phyloP scores from a whole-genome alignment of 1,140 invertebrate genomes.

The Colletes gigas region DNA sequence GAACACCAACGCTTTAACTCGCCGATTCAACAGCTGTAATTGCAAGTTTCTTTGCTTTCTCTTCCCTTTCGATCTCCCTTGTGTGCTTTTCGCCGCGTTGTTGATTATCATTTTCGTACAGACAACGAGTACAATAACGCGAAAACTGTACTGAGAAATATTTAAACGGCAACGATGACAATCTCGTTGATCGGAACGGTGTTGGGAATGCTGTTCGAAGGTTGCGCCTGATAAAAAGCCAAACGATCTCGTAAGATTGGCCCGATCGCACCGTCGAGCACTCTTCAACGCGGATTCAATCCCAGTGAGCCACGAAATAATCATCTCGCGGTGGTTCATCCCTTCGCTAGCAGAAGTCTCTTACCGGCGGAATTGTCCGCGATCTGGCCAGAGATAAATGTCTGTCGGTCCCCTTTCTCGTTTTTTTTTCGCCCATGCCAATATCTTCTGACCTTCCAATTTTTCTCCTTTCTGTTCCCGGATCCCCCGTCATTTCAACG shows the following conservation, averaged over 20 bases:
- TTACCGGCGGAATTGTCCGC: conserved; percentile 64
- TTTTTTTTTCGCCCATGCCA: conserved; percentile 13
- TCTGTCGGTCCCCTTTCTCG: conserved; percentile 51
- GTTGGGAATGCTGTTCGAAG: conserved; percentile 43
- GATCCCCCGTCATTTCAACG: conserved; percentile 8
- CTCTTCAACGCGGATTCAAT: conserved; percentile 78
- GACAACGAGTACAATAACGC: too few relatives aligned
- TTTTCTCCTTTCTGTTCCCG: conserved; percentile 45
- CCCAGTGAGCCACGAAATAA: conserved; percentile 77
- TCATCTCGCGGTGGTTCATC: conserved; percentile 74
- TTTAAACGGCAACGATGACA: neutral
- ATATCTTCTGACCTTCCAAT: conserved; percentile 23
- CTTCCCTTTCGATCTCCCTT: neutral
- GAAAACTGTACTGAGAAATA: too few relatives aligned
- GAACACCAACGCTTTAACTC: conserved; percentile 10
- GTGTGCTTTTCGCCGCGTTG: too few relatives aligned
- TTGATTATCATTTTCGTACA: too few relatives aligned
- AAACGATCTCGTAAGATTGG: conserved; percentile 68
- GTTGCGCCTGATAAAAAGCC: conserved; percentile 69
- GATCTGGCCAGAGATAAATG: conserved; percentile 61
- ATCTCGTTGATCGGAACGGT: conserved; percentile 33
- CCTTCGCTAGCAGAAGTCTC: conserved; percentile 75
- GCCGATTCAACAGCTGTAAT: conserved; percentile 38
- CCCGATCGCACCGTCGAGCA: conserved; percentile 74
- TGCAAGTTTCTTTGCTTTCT: conserved; percentile 1